Evolutionary conservation across 2,888 invertebrate species (phyloP).

Genomic region (Drosophila emarginata): DNA sequence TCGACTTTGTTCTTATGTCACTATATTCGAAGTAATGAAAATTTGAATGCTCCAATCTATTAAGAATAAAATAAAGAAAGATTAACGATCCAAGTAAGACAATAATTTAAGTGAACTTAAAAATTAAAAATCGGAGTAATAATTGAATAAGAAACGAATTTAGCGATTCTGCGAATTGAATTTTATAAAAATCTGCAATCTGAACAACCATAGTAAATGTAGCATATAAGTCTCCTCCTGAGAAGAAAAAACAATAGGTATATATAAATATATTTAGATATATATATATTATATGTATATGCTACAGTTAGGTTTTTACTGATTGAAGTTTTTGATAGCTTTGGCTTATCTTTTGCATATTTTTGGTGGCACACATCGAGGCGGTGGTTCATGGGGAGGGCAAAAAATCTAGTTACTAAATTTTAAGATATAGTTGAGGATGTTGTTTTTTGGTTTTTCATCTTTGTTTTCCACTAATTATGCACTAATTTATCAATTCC

Average conservation of each 20-base stretch:
- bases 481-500: conserved; percentile 72
- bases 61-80: no score
- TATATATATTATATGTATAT: conserved; percentile 4
- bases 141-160: background rate
- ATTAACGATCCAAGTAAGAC: no score
- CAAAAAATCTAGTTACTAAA: conserved; percentile 27
- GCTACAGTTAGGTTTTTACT: conserved; percentile 18
- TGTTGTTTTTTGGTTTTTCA: conserved; percentile 16
- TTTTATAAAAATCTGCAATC: background rate
- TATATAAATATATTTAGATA: background rate
- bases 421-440: conserved; percentile 24
- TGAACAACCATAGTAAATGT: background rate
- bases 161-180: background rate
- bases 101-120: no score
- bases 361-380: conserved; percentile 20
- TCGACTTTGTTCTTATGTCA: no score
- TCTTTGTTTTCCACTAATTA: conserved; percentile 28
- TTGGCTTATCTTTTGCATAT: conserved; percentile 10
- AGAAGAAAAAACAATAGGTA: background rate
- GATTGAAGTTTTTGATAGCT: conserved; percentile 4
- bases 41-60: no score
- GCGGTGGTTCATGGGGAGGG: conserved; percentile 30
- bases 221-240: background rate
- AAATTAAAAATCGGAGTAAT: no score
- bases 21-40: no score